Conservation (phyloP, 2,113 vertebrate species). For the Anser cygnoides region DNA sequence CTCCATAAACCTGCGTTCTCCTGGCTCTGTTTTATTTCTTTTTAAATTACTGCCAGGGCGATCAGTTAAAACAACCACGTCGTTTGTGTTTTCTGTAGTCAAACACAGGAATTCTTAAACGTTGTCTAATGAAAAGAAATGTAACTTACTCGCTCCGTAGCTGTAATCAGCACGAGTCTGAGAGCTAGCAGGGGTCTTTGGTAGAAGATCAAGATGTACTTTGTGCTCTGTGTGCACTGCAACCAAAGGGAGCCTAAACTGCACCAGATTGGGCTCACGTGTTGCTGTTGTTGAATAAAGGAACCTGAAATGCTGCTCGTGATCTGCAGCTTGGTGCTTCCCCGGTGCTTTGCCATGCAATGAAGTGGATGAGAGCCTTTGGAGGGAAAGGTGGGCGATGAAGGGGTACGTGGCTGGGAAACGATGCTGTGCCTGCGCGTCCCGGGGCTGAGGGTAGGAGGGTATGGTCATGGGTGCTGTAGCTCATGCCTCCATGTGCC, state of each 20-base stretch:
- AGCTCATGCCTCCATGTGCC: neutral
- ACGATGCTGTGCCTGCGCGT: neutral
- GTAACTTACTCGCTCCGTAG: neutral
- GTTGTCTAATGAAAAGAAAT: neutral
- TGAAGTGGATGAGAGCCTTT: neutral
- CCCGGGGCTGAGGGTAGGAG: neutral
- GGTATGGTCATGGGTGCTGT: accelerated
- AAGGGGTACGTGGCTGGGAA: neutral
- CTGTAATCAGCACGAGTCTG: neutral
- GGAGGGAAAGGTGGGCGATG: neutral
- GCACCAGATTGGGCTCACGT: neutral
- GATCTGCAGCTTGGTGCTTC: neutral
- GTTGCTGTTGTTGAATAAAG: neutral
- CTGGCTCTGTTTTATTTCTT: conserved; percentile 12
- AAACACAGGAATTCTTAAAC: neutral
- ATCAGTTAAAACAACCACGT: conserved; percentile 28
- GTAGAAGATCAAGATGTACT: neutral
- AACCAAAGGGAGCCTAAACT: neutral
- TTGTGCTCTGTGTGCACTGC: neutral
- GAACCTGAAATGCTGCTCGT: neutral
- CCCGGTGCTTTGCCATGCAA: neutral
- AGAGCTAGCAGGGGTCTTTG: neutral
- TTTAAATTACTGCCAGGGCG: conserved; percentile 18
- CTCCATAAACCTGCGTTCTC: conserved; percentile 31
- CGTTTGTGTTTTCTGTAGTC: neutral